phyloP scores from a whole-genome alignment of 2,888 invertebrate genomes.

The Trissoscelio sp. region DNA sequence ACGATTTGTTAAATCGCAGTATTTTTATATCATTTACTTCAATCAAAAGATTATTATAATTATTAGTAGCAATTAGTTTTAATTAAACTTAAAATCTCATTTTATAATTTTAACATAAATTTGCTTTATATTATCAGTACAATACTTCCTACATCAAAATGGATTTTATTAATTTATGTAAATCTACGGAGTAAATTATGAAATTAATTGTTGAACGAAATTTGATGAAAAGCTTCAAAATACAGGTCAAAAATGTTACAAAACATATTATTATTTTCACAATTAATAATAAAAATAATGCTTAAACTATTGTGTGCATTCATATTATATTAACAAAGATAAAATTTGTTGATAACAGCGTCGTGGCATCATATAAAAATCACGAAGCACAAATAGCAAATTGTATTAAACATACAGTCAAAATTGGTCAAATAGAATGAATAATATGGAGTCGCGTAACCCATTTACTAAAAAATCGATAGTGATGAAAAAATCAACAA shows the following conservation, averaged over 20 bases:
- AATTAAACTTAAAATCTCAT: too few relatives aligned
- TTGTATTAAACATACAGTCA: background rate
- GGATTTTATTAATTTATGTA: background rate
- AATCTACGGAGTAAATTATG: background rate
- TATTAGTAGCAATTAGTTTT: too few relatives aligned
- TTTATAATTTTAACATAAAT: too few relatives aligned
- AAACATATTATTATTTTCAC: background rate
- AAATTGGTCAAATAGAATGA: background rate
- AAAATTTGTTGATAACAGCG: background rate
- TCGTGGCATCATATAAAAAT: background rate
- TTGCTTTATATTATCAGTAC: too few relatives aligned
- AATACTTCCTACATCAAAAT: background rate
- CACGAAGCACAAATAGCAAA: background rate
- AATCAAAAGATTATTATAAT: background rate
- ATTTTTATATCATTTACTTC: background rate
- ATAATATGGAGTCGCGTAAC: background rate
- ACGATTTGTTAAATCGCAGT: background rate
- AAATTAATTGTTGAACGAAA: background rate
- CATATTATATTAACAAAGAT: background rate
- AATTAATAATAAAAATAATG: background rate
- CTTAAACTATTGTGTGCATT: background rate
- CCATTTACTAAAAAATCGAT: background rate
- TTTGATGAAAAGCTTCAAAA: background rate
- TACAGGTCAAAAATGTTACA: background rate
- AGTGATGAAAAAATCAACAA: background rate